Evolutionary conservation across 2,113 vertebrate species (phyloP).

Genomic region (rabbit (Oryctolagus cuniculus)): DNA sequence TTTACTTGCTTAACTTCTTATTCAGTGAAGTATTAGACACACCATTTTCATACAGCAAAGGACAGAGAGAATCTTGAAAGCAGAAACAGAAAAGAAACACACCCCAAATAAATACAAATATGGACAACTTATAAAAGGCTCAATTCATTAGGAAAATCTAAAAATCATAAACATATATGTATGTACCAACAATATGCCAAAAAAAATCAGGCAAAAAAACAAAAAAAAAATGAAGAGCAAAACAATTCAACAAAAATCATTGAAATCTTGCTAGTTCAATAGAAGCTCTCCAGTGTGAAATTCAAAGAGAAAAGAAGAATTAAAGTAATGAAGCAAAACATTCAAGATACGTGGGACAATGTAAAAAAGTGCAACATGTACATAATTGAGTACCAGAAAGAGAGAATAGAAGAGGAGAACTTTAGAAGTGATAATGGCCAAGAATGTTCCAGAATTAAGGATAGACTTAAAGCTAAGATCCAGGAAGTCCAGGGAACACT

Average conservation of each 20-base stretch:
- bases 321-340: neutral
- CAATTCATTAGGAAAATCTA: neutral
- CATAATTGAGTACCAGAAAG: neutral
- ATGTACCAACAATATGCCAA: neutral
- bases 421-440: neutral
- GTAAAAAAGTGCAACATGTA: neutral
- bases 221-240: neutral
- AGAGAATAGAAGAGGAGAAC: neutral
- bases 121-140: neutral
- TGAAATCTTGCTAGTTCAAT: neutral
- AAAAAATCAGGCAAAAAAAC: neutral
- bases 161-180: neutral
- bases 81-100: neutral
- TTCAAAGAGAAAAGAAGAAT: neutral
- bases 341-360: neutral
- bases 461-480: neutral
- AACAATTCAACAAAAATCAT: neutral
- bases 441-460: neutral
- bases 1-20: too few relatives aligned
- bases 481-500: neutral
- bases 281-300: neutral
- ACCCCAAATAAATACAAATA: neutral
- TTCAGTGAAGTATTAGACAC: too few relatives aligned
- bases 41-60: neutral
- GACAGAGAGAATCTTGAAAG: neutral